Base-by-base conservation (phyloP, 2,888 invertebrate species). In the Uropetala carovei region DNA sequence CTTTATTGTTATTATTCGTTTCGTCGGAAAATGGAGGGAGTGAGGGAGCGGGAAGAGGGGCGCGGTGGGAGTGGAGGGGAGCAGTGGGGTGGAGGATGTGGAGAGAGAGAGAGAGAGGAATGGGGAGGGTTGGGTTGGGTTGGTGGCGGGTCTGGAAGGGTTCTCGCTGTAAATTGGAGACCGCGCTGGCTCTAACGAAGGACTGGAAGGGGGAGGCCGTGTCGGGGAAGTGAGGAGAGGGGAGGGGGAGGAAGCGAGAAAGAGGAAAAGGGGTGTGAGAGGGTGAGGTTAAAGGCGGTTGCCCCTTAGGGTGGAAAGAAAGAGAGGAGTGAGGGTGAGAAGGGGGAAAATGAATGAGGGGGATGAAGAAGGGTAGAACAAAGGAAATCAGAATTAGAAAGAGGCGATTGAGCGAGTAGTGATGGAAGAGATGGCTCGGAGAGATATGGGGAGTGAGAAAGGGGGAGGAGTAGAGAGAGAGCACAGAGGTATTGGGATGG, bases 351-450 rank as follows among this genome's bases (percentile, higher is more conserved):
- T 11, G 16, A 5, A 18, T n/a, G 64, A n/a, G 11, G 83, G 1
- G 7, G 83, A 57, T 16, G 14, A 16, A 18, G 64, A 30, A 56
- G 60, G 59, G 64, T 43, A 89, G 89, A 89, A 89, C 89, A 89
- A 89, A 89, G 89, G 89, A 64, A 89, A 89, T 89, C 64, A 89
- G 89, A 89, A 89, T 89, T 89, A 89, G 89, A 89, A 89, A 89
- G 83, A 83, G 64, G 89, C 89, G 89, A 89, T 89, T 89, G 89
- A 89, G 89, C 89, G 89, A 68, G 64, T 30, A 89, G 89, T 89
- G 89, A 89, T 83, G 83, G 83, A 83, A n/a, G 83, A 83, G 83
- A 83, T 89, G 89, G 89, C 16, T 56, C 64, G 30, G 68, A 43
- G 64, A 68, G 89, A 86, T 86, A 89, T 18, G 57, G 5, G 9